phyloP scores from a whole-genome alignment of 2,888 invertebrate species.

The Aethes cnicana region DNA sequence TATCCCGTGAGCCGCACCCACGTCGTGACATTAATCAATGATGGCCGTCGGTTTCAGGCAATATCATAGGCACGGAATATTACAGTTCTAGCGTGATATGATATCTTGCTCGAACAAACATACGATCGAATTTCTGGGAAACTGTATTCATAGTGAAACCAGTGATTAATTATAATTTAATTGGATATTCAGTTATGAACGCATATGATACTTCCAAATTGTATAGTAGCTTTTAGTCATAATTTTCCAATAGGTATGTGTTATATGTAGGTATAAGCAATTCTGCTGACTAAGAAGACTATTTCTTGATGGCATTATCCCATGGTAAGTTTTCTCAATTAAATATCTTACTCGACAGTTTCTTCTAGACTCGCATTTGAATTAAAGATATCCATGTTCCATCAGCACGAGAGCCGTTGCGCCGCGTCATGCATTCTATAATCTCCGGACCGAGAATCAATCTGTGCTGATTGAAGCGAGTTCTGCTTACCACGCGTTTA shows the following conservation, averaged over 20 bases:
- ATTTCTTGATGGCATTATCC: too few species aligned
- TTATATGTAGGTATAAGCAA: too few species aligned
- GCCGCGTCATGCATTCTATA: slow-evolving; percentile 73
- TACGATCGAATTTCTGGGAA: background rate
- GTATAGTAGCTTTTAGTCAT: too few species aligned
- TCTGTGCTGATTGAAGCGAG: slow-evolving; percentile 71
- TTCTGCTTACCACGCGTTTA: slow-evolving; percentile 61
- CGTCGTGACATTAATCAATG: slow-evolving; percentile 42
- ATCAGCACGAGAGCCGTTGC: slow-evolving; percentile 65
- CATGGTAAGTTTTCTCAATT: background rate
- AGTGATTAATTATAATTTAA: too few species aligned
- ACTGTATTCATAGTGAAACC: slow-evolving; percentile 1
- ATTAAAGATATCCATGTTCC: slow-evolving; percentile 67
- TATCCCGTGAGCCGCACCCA: slow-evolving; percentile 37
- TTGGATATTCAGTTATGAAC: too few species aligned
- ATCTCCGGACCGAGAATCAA: slow-evolving; percentile 61
- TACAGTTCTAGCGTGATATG: slow-evolving; percentile 8
- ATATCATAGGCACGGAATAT: slow-evolving; percentile 7
- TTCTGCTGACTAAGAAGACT: too few species aligned
- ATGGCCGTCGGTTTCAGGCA: slow-evolving; percentile 26
- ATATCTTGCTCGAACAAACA: slow-evolving; percentile 16
- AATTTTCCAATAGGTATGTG: too few species aligned
- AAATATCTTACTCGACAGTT: slow-evolving; percentile 16
- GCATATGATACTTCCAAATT: too few species aligned
- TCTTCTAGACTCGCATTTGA: slow-evolving; percentile 31